phyloP scores from a whole-genome alignment of 2,797 vertebrate species.

The Galagoides demidoff region DNA sequence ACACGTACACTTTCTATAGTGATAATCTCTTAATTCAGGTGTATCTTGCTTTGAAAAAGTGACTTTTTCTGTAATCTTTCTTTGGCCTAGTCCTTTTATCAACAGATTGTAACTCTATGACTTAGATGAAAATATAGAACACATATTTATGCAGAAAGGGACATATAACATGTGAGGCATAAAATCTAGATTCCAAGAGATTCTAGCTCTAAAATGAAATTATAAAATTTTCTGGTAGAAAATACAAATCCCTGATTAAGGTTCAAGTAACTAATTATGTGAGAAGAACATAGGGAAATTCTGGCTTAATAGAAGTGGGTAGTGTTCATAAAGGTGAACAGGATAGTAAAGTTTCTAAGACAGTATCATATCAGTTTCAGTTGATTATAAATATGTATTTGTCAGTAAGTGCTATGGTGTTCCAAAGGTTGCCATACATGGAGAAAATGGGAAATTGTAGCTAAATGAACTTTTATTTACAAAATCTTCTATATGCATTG shows the following conservation, averaged over 20 bases:
- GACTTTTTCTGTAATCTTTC: not conserved
- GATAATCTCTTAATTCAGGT: not conserved
- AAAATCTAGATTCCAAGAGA: not conserved
- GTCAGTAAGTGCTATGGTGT: not conserved
- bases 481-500: no score
- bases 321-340: not conserved
- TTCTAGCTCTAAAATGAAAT: not conserved
- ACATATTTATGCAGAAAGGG: not conserved
- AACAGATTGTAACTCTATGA: not conserved
- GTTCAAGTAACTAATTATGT: not conserved
- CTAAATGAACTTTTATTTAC: no score
- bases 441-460: no score
- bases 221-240: not conserved
- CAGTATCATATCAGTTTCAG: not conserved
- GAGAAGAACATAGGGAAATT: not conserved
- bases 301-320: not conserved
- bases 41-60: not conserved
- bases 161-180: not conserved
- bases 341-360: not conserved
- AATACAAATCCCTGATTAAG: not conserved
- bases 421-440: no score
- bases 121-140: not conserved
- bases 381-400: not conserved
- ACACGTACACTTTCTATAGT: not conserved
- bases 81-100: not conserved